Evolutionary conservation across 1,140 invertebrate species (phyloP).

Genomic region (Pachyrhynchus sulphureomaculatus): DNA sequence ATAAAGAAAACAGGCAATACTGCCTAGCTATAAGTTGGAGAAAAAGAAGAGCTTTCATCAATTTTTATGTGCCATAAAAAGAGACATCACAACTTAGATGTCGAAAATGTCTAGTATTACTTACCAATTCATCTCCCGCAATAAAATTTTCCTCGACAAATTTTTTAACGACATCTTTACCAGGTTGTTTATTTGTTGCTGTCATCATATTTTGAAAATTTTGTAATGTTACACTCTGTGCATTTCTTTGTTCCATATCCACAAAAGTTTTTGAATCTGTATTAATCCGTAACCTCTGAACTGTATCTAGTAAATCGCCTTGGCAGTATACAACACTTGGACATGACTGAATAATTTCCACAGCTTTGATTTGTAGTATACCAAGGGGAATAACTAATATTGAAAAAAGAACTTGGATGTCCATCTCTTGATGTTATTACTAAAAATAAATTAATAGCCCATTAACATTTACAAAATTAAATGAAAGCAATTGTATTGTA

Average conservation of each 20-base stretch:
- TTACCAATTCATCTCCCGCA: slow-evolving; percentile 9
- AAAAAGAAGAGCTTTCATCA: too few species aligned
- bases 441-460: too few species aligned
- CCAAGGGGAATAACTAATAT: too few species aligned
- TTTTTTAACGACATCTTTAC: slow-evolving; percentile 55
- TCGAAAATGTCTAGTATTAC: neutral
- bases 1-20: too few species aligned
- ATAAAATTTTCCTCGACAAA: slow-evolving; percentile 61
- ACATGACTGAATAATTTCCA: slow-evolving; percentile 43
- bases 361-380: neutral
- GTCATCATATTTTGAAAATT: slow-evolving; percentile 67
- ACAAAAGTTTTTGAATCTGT: slow-evolving; percentile 87
- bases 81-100: too few species aligned
- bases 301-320: slow-evolving; percentile 70
- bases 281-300: slow-evolving; percentile 73
- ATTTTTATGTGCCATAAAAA: too few species aligned
- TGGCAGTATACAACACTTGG: slow-evolving; percentile 72
- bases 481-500: too few species aligned
- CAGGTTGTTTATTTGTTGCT: slow-evolving; percentile 57
- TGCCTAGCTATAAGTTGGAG: too few species aligned
- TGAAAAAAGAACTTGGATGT: too few species aligned
- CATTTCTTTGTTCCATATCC: slow-evolving; percentile 72
- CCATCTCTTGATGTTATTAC: too few species aligned
- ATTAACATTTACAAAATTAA: too few species aligned
- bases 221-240: slow-evolving; percentile 61